These are phyloP conservation scores for Periophthalmodon schlosseri DNA, from an alignment of 2,113 vertebrate species.

Conservation along the genomic window DNA sequence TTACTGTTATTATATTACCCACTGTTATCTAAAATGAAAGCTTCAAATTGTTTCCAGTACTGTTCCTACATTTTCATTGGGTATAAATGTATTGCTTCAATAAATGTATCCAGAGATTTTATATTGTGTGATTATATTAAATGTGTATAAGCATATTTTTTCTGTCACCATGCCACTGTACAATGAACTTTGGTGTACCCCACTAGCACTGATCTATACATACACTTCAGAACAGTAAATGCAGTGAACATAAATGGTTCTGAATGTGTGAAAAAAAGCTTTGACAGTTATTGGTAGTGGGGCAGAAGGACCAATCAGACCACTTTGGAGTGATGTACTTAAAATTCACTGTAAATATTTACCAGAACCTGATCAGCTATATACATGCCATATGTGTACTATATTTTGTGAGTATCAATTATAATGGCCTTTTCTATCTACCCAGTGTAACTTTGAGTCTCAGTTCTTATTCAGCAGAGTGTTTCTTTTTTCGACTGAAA, in stretches of 20 bases:
- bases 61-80: no score
- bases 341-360: neutral
- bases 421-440: neutral
- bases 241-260: constrained; percentile 4
- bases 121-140: no score
- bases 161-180: no score
- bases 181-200: no score
- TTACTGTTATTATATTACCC: neutral
- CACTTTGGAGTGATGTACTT: neutral
- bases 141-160: no score
- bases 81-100: no score
- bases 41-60: no score
- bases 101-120: no score
- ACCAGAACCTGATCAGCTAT: neutral
- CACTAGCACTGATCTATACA: neutral
- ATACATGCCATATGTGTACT: neutral
- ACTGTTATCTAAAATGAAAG: neutral
- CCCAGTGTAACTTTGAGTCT: neutral
- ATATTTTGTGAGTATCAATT: neutral
- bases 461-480: neutral
- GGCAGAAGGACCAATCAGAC: neutral
- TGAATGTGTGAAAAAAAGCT: neutral
- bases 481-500: neutral
- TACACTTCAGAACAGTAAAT: neutral
- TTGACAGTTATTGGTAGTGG: neutral